These are phyloP conservation scores for Streptopelia turtur DNA, from an alignment of 2,797 vertebrate species.

Conservation along the genomic window DNA sequence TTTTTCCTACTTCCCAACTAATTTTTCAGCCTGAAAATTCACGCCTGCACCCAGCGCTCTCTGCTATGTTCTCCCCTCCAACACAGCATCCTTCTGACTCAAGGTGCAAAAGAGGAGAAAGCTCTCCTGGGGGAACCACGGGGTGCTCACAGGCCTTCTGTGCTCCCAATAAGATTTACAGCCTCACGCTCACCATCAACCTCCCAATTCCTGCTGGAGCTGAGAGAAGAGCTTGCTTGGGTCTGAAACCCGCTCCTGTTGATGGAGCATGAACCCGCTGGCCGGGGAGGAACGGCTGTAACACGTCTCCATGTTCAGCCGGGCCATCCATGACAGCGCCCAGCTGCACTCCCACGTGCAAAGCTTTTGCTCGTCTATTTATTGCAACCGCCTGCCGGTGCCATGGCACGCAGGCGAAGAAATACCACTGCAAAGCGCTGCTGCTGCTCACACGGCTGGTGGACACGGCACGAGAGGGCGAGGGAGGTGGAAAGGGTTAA, in stretches of 20 bases:
- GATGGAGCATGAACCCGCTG: accelerated
- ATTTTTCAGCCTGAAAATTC: background rate
- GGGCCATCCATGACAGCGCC: accelerated
- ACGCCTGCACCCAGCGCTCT: background rate
- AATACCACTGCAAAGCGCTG: background rate
- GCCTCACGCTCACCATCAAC: background rate
- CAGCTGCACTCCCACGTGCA: background rate
- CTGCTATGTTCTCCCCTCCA: accelerated
- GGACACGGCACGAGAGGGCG: accelerated
- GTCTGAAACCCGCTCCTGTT: background rate
- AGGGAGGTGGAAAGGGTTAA: background rate
- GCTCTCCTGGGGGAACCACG: background rate
- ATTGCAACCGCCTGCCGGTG: background rate
- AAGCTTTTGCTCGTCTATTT: background rate
- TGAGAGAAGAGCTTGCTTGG: background rate
- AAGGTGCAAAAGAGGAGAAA: background rate
- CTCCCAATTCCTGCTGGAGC: background rate
- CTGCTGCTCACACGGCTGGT: background rate
- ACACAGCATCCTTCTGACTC: background rate
- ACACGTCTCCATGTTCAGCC: accelerated
- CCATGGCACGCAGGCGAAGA: accelerated
- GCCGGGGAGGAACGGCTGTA: background rate
- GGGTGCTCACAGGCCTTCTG: background rate
- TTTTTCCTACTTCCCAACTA: background rate
- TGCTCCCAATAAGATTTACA: background rate